Base-by-base conservation (phyloP, 2,113 vertebrate species). In the Apus apus region DNA sequence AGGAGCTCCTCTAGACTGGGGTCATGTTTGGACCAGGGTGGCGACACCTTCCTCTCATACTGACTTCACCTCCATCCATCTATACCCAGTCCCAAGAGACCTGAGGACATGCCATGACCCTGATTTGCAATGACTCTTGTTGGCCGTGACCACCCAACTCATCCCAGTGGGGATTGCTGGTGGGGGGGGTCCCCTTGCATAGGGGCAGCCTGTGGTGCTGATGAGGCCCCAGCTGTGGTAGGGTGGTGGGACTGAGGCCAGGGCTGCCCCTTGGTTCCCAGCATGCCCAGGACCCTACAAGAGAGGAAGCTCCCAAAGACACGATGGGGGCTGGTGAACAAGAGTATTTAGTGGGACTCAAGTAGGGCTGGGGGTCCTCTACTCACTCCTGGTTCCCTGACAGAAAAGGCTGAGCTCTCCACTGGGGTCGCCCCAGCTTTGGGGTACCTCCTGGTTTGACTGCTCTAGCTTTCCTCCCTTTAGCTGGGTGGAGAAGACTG, bases 121-220 rank as follows among this genome's bases (percentile, higher is more conserved):
- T n/a, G 15, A 3, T 0, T 54, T 38, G 18, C 45, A 14, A 2
- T 11, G 8, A 30, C 9, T 8, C 51, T 34, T 18, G 4, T 0
- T 54, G 46, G 21, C 46, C 5, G 0, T 38, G 25, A 18, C 57
- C 51, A 65, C 40, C 32, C 29, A 60, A 11, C 30, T 60, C 65
- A 68, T 68, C 34, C 83, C 60, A 12, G 16, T 2, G 29, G 58
- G 34, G 73, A 50, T 5, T 70, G 5, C 54, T 16, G 1, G 38
- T 1, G 2, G 40, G 21, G 29, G 29, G 38, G 38, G 38, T 38
- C 38, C n/a, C 45, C 9, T 45, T 21, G 36, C 32, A 13, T 6
- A 17, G 19, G 32, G 16, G 14, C 32, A 58, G 32, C 45, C 32
- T 2, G 0, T 15, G 48, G 57, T 40, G 36, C 50, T 43, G 45